Conservation (phyloP, 2,113 vertebrate genomes). For the Rhea americana region DNA sequence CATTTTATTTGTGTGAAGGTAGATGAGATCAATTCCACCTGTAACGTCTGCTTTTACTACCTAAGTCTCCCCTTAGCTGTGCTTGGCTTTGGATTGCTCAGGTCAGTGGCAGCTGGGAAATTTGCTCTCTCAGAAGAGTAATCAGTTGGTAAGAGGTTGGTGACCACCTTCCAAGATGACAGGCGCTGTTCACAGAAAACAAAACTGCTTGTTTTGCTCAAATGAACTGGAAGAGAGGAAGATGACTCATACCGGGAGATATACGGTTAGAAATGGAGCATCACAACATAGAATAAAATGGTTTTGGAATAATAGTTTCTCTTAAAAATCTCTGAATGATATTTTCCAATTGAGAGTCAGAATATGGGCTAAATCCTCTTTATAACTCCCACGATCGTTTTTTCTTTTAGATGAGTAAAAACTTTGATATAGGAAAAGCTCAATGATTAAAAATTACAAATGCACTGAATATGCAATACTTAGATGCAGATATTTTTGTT, state of each 20-base stretch:
- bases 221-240: background rate
- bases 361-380: conserved; percentile 9
- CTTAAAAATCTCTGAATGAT: background rate
- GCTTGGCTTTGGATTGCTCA: background rate
- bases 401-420: conserved; percentile 36
- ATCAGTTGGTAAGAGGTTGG: background rate
- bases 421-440: conserved; percentile 17
- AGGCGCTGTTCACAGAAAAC: background rate
- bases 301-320: conserved; percentile 40
- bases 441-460: conserved; percentile 51
- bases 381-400: background rate
- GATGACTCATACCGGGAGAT: background rate
- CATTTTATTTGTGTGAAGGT: background rate
- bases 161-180: background rate
- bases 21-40: background rate
- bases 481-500: conserved; percentile 1
- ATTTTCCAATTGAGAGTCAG: background rate
- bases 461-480: conserved; percentile 22
- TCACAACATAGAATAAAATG: background rate
- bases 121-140: background rate
- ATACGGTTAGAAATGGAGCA: conserved; percentile 8
- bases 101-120: background rate
- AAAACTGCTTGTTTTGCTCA: background rate
- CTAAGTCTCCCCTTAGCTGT: background rate
- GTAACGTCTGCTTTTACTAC: background rate